These are phyloP conservation scores for Zaprionus tsacasi DNA, from an alignment of 1,140 invertebrate species.

Conservation along the genomic window DNA sequence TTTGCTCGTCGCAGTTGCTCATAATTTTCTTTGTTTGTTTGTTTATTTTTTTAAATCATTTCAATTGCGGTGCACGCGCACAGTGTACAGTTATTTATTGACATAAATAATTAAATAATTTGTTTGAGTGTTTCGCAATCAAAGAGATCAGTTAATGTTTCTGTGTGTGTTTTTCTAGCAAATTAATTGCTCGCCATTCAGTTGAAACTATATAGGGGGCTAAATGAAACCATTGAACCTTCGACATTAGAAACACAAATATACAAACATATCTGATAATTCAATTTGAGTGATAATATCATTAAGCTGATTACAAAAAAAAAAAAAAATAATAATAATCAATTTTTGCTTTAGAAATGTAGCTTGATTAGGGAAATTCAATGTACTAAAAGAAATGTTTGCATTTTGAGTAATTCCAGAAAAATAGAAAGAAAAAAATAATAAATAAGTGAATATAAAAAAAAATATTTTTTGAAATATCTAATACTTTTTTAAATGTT, in stretches of 20 bases:
- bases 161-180: conserved; percentile 36
- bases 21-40: background rate
- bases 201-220: conserved; percentile 29
- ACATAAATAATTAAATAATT: conserved; percentile 75
- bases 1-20: background rate
- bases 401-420: no score
- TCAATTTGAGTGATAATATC: background rate
- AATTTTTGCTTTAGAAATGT: no score
- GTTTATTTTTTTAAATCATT: conserved; percentile 20
- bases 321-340: no score
- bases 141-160: conserved; percentile 27
- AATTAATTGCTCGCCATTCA: conserved; percentile 67
- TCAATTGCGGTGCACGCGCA: conserved; percentile 17
- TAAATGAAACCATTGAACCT: conserved; percentile 8
- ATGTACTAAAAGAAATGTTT: no score
- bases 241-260: background rate
- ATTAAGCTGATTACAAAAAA: background rate
- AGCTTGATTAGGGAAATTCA: no score
- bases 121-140: conserved; percentile 53
- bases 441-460: no score
- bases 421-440: no score
- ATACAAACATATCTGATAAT: background rate
- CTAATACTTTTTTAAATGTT: no score
- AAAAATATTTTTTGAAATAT: no score
- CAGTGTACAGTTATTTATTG: conserved; percentile 70